Evolutionary conservation across 2,113 vertebrate species (phyloP).

Genomic region (Trachemys scripta): DNA sequence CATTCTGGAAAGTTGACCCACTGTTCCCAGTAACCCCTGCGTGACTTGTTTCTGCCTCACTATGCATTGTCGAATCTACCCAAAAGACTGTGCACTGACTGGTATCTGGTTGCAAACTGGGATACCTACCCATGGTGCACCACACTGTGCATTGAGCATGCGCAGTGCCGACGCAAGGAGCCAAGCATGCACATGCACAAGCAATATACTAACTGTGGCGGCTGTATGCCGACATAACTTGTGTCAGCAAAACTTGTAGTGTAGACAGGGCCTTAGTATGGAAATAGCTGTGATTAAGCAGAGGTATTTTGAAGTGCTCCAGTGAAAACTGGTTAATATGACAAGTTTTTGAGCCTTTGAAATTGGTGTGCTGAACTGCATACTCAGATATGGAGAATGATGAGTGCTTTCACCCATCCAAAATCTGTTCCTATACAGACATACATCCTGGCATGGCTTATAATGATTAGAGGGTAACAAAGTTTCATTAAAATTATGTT

Average conservation of each 20-base stretch:
- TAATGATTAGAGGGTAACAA: neutral
- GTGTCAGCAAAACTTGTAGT: neutral
- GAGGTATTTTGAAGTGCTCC: neutral
- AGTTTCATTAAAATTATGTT: neutral
- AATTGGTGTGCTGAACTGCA: fast-evolving
- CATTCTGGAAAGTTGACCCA: neutral
- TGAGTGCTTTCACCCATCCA: neutral
- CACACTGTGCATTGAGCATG: neutral
- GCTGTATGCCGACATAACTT: neutral
- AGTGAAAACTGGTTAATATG: neutral
- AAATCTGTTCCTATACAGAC: neutral
- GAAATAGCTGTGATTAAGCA: neutral
- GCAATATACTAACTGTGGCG: neutral
- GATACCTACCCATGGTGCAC: neutral
- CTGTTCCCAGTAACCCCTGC: neutral
- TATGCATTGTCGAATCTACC: neutral
- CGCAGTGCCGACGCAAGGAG: too few relatives aligned
- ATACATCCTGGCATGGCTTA: neutral
- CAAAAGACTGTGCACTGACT: neutral
- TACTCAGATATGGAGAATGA: neutral
- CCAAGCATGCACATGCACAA: neutral
- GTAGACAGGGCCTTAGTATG: neutral
- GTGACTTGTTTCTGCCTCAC: neutral
- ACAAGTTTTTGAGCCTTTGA: neutral
- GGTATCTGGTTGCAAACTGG: neutral